These are phyloP conservation scores for Pelusios castaneus DNA, from an alignment of 2,113 vertebrate genomes.

Conservation along the genomic window DNA sequence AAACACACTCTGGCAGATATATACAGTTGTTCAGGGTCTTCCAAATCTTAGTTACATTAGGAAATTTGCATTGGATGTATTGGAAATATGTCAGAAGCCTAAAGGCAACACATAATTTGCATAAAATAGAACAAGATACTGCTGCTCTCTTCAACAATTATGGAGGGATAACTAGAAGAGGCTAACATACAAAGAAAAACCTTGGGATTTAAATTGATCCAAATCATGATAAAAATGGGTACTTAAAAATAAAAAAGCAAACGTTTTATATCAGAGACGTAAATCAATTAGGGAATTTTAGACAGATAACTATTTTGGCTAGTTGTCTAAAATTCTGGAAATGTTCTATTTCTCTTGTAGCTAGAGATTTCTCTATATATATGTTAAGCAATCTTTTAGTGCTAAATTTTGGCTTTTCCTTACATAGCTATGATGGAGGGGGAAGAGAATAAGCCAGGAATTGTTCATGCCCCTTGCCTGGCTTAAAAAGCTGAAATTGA, in stretches of 20 bases:
- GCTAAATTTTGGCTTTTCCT: too few relatives aligned
- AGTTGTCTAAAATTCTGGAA: too few relatives aligned
- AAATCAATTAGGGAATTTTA: neutral
- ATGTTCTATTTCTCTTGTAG: too few relatives aligned
- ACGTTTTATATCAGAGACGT: neutral
- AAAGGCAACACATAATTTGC: accelerated
- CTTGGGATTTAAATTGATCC: neutral
- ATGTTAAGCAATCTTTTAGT: too few relatives aligned
- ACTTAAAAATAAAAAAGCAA: neutral
- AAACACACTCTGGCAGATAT: neutral
- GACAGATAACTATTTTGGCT: neutral
- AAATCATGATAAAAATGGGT: neutral
- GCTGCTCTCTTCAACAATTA: neutral
- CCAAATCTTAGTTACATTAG: neutral
- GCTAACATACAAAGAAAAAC: neutral
- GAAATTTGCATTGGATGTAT: neutral
- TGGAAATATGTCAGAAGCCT: neutral
- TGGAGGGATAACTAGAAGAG: neutral
- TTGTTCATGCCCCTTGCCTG: too few relatives aligned
- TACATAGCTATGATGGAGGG: too few relatives aligned
- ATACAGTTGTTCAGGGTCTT: neutral
- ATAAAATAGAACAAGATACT: neutral
- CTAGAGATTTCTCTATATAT: too few relatives aligned
- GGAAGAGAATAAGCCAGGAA: too few relatives aligned
- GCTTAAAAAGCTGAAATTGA: too few relatives aligned